Evolutionary conservation across 2,113 vertebrate species (phyloP), one percentile per base, ranked within the genome.

Genomic region (Pachyramphus minor): DNA sequence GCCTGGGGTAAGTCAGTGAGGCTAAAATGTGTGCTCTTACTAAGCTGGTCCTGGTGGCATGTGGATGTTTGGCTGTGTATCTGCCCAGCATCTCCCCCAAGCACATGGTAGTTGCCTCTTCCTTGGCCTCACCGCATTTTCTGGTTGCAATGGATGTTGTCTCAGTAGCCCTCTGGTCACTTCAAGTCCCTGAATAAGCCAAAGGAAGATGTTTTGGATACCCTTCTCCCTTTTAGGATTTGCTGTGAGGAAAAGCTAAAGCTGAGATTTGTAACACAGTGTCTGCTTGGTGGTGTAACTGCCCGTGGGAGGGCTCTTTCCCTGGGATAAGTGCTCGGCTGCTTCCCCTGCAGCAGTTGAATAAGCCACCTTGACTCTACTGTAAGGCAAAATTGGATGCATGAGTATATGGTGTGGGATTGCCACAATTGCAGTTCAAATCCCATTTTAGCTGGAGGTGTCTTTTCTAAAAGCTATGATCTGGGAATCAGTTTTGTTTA

Each of bases 281-380:
- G 45, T 50, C 31, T 60, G 23, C 31, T 64, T 42, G 41, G 37
- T 21, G 18, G 45, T 23, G 45, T 20, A 53, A 8, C 16, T 4
- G 9, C 45, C 28, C 3, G 1, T 3, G 50, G 25, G 12, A 59
- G 2, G 31, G 23, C 28, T 63, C 17, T 28, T 68, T 44, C 44
- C 45, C n/a, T n/a, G 58, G 44, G 3, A 37, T 53, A n/a, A 60
- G 44, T 2, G 12, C 14, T 8, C 0, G 0, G 27, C 4, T 10
- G 15, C 27, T 58, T 66, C 45, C 69, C 41, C 42, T 28, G 55
- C 0, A 1, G n/a, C 17, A 37, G 15, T 0, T 41, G 82, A 55
- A 44, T 42, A 39, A 86, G 8, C 21, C 55, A 62, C 22, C 28
- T 49, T 3, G 0, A 20, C 14, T 12, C 17, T 7, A 11, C n/a